phyloP scores from a whole-genome alignment of 2,113 vertebrate genomes.

The Piliocolobus tephrosceles region DNA sequence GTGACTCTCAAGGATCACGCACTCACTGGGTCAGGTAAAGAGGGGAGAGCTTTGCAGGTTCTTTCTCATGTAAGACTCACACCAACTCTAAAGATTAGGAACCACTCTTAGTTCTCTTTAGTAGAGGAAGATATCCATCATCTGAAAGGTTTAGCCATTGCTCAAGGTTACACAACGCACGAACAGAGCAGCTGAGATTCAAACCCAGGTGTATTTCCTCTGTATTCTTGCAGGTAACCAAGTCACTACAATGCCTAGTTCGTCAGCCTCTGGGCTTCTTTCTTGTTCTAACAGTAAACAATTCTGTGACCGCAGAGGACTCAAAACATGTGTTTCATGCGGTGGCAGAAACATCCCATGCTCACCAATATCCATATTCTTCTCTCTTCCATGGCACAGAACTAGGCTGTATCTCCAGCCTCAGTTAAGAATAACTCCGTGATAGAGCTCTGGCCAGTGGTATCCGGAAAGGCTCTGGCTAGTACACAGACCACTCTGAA shows the following conservation, averaged over 20 bases:
- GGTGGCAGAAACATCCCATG: neutral
- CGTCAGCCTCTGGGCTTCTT: neutral
- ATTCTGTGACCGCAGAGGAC: neutral
- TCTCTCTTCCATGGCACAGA: neutral
- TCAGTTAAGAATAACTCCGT: neutral
- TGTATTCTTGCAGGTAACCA: accelerated
- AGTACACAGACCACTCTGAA: neutral
- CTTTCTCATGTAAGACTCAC: neutral
- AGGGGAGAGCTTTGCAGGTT: neutral
- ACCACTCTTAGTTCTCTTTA: neutral
- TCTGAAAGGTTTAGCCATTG: neutral
- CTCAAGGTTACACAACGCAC: neutral
- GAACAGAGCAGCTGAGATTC: neutral
- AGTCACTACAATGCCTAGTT: too few species aligned
- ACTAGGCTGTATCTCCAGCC: neutral
- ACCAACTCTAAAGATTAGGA: accelerated
- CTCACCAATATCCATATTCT: neutral
- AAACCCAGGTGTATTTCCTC: neutral
- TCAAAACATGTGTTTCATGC: accelerated
- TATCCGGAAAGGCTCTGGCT: neutral
- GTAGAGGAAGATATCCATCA: neutral
- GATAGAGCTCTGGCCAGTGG: neutral
- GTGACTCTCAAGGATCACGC: neutral
- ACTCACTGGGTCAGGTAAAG: neutral
- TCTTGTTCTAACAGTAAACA: too few species aligned